phyloP scores from a whole-genome alignment of 2,113 vertebrate genomes.

The Acanthisitta chloris region DNA sequence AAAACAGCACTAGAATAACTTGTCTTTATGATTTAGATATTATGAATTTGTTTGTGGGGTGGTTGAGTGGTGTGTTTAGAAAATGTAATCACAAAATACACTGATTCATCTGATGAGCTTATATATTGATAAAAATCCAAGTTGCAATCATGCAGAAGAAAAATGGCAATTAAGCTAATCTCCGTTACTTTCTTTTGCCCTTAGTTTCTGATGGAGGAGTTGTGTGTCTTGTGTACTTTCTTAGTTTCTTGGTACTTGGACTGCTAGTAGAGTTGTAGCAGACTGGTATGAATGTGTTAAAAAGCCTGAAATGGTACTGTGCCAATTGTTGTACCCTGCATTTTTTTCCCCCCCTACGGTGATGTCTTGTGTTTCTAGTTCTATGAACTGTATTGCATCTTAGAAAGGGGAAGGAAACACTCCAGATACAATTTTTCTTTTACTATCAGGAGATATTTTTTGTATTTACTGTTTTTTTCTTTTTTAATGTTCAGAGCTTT shows the following conservation, averaged over 20 bases:
- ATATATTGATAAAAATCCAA: not conserved
- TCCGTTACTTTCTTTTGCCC: not conserved
- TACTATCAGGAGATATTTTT: not conserved
- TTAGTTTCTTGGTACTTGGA: not conserved
- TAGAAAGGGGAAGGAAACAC: not conserved
- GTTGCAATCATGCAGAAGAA: not conserved
- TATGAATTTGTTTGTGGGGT: fast-evolving
- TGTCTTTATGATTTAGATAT: not conserved
- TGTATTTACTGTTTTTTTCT: not conserved
- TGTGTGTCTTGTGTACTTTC: not conserved
- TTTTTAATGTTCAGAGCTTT: not conserved
- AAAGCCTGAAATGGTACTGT: not conserved
- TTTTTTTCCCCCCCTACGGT: not conserved
- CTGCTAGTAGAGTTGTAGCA: not conserved
- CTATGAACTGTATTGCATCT: not conserved
- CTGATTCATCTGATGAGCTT: not conserved
- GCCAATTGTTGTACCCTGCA: not conserved
- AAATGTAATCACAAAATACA: not conserved
- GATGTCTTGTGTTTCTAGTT: not conserved
- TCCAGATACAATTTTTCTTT: not conserved
- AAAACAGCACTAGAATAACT: not conserved
- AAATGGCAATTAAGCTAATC: not conserved
- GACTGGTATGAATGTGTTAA: not conserved
- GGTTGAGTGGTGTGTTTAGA: not conserved
- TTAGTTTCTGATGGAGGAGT: not conserved